These are phyloP conservation scores for Exephanes ischioxanthus DNA, from an alignment of 2,888 invertebrate species.

Conservation along the genomic window DNA sequence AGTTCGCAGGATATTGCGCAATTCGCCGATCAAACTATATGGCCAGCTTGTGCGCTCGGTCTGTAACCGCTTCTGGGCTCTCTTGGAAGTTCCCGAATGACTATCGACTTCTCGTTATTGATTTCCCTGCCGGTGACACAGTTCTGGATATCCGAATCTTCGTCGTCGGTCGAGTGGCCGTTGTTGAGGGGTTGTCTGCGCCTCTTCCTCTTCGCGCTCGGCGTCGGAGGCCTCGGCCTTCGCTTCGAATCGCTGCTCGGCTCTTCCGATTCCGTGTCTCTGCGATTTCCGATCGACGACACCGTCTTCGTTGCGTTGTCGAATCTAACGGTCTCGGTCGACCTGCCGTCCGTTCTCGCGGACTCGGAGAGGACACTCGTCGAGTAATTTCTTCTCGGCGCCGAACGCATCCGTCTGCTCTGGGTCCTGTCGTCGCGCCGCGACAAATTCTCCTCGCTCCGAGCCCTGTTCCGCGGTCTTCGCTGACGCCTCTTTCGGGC, in stretches of 20 bases:
- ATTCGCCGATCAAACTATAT: constrained; percentile 47
- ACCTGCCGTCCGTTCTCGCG: constrained; percentile 13
- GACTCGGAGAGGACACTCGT: constrained; percentile 52
- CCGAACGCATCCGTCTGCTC: constrained; percentile 53
- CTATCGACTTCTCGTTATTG: constrained; percentile 55
- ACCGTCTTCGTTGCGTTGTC: constrained; percentile 53
- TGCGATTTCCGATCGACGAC: constrained; percentile 55
- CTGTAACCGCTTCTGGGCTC: constrained; percentile 79
- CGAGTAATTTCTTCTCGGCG: constrained; percentile 64
- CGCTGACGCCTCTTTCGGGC: constrained; percentile 75
- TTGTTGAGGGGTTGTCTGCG: constrained; percentile 82
- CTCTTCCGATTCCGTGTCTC: constrained; percentile 69
- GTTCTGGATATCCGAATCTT: constrained; percentile 81
- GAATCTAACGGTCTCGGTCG: constrained; percentile 65
- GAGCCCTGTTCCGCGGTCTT: constrained; percentile 74
- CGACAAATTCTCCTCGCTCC: constrained; percentile 80
- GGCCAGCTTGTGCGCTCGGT: constrained; percentile 54
- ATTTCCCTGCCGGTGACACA: constrained; percentile 54
- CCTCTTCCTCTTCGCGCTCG: constrained; percentile 82
- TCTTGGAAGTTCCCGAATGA: constrained; percentile 75
- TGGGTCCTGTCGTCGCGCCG: constrained; percentile 76
- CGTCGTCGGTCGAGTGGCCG: constrained; percentile 84
- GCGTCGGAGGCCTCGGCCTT: constrained; percentile 76
- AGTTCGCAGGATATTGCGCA: neutral
- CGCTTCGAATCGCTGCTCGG: constrained; percentile 62